Evolutionary conservation across 2,888 invertebrate species (phyloP).

Genomic region (Autographa pulchrina): DNA sequence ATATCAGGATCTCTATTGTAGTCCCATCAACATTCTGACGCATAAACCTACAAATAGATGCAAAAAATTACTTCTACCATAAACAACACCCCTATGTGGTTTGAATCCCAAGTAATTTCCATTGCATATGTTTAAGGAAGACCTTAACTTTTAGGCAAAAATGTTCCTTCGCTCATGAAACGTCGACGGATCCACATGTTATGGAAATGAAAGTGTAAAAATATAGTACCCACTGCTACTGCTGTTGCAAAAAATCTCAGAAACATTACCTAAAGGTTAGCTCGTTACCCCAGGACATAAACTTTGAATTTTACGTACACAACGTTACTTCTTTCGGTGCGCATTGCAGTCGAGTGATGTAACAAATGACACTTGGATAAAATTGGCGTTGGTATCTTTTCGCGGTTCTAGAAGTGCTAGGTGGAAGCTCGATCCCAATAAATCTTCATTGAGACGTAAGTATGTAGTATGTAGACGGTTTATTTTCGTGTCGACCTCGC

Average conservation of each 20-base stretch:
- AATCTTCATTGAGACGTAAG: conserved; percentile 56
- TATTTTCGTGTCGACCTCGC: conserved; percentile 69
- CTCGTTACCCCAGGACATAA: conserved; percentile 30
- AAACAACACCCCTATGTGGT: conserved; percentile 16
- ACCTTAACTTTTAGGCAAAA: conserved; percentile 15
- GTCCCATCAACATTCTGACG: conserved; percentile 49
- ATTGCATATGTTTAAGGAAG: conserved; percentile 9
- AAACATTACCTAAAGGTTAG: conserved; percentile 27
- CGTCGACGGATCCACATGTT: conserved; percentile 8
- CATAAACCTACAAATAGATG: conserved; percentile 41
- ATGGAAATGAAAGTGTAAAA: conserved; percentile 34
- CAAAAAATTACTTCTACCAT: conserved; percentile 33
- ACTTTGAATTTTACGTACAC: conserved; percentile 28
- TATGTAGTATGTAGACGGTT: conserved; percentile 46
- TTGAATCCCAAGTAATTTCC: not conserved
- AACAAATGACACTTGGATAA: conserved; percentile 40
- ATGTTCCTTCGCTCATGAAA: not conserved
- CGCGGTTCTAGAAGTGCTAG: conserved; percentile 26
- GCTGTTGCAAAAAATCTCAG: conserved; percentile 21
- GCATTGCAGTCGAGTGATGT: conserved; percentile 56
- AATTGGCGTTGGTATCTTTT: conserved; percentile 23
- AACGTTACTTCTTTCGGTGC: conserved; percentile 31
- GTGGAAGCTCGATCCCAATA: conserved; percentile 38
- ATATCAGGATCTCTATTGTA: conserved; percentile 55
- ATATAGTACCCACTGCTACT: conserved; percentile 14